Percentiles rank a stretch among this genome's conserved stretches.
phyloP scores from a whole-genome alignment of 2,888 invertebrate species.

The Andrena bucephala region DNA sequence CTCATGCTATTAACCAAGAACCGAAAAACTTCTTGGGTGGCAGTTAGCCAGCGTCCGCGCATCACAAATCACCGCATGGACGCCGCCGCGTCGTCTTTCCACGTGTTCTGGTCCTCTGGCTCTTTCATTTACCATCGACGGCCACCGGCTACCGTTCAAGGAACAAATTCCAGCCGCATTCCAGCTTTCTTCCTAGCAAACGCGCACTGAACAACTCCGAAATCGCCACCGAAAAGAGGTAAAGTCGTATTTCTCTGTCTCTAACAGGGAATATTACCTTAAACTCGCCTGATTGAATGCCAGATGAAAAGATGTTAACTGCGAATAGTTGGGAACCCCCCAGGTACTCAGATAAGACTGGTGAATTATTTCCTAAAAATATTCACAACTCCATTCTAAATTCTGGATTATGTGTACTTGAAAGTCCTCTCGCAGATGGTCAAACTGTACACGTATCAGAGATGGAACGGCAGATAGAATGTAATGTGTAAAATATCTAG shows the following conservation, averaged over 20 bases:
- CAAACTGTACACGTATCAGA: too few species aligned
- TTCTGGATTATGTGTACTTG: too few species aligned
- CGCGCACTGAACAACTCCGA: background rate
- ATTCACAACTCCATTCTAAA: too few species aligned
- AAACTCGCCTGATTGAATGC: too few species aligned
- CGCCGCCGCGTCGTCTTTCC: constrained; percentile 48
- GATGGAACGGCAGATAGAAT: too few species aligned
- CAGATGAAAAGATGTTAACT: too few species aligned
- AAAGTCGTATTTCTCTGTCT: too few species aligned
- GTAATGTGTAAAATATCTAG: background rate
- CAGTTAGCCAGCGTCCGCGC: constrained; percentile 52
- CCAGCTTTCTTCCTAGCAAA: constrained; percentile 40
- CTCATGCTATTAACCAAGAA: constrained; percentile 81
- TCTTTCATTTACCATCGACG: constrained; percentile 70
- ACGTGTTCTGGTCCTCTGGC: constrained; percentile 50
- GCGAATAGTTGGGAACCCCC: too few species aligned
- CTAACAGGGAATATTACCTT: too few species aligned
- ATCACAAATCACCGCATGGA: constrained; percentile 45
- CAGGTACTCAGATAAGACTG: too few species aligned
- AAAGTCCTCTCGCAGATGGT: too few species aligned
- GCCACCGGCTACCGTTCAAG: constrained; percentile 67
- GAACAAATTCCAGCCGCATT: constrained; percentile 68
- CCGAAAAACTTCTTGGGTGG: constrained; percentile 81
- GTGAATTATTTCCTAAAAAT: too few species aligned
- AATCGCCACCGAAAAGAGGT: background rate